Evolutionary conservation across 2,888 invertebrate genomes (phyloP).

Genomic region (Hydroisotoma schaefferi): DNA sequence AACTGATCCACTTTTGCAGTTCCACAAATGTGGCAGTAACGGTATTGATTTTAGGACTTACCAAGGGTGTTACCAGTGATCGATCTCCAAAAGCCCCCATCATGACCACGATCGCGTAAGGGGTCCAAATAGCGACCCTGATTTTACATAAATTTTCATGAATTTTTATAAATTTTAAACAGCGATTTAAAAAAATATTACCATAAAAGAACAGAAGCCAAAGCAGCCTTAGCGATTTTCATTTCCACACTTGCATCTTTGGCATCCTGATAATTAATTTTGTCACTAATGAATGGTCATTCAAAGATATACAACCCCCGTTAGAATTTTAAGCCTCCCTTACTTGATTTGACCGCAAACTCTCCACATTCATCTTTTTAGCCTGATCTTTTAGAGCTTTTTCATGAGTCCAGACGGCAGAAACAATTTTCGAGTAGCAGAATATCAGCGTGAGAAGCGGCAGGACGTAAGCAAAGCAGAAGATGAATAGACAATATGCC

Average conservation of each 20-base stretch:
- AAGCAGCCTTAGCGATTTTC: too few species aligned
- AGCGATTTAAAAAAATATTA: too few species aligned
- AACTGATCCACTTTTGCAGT: too few species aligned
- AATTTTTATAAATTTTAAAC: too few species aligned
- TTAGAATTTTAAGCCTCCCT: background rate
- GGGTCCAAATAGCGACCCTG: too few species aligned
- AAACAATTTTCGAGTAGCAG: slow-evolving; percentile 27
- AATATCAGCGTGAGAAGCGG: slow-evolving; percentile 21
- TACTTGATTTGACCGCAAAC: slow-evolving; percentile 19
- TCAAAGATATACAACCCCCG: background rate
- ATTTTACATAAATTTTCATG: too few species aligned
- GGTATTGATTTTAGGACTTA: too few species aligned
- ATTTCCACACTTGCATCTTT: slow-evolving; percentile 35
- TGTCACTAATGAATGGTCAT: background rate
- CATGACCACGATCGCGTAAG: too few species aligned
- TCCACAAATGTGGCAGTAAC: too few species aligned
- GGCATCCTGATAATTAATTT: slow-evolving; percentile 13
- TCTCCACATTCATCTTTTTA: slow-evolving; percentile 34
- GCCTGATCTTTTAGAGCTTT: slow-evolving; percentile 28
- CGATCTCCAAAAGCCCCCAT: too few species aligned
- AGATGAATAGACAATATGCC: slow-evolving; percentile 21
- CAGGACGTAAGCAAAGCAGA: slow-evolving; percentile 16
- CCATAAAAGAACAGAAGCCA: too few species aligned
- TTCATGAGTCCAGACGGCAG: slow-evolving; percentile 33
- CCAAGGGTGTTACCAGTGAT: too few species aligned